Evolutionary conservation across 2,888 invertebrate species (phyloP).

Genomic region (Tetheella fluctuosa): DNA sequence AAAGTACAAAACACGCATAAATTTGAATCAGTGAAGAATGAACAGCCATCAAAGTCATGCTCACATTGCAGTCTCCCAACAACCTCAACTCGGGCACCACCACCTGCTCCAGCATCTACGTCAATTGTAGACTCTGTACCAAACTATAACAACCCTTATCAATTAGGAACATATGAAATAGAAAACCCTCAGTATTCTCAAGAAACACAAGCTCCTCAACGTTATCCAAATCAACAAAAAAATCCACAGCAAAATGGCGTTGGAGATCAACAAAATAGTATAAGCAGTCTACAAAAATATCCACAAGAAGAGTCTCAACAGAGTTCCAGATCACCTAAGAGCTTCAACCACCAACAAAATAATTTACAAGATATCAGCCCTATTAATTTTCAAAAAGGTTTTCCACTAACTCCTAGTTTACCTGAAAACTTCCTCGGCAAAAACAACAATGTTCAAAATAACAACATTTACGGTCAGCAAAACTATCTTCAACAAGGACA

Average conservation of each 20-base stretch:
- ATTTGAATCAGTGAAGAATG: conserved; percentile 42
- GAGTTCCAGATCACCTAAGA: background rate
- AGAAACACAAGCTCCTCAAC: background rate
- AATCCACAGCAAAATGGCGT: conserved; percentile 23
- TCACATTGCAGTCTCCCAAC: conserved; percentile 85
- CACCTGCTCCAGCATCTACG: conserved; percentile 26
- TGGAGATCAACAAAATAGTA: conserved; percentile 19
- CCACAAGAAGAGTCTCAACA: conserved; percentile 13
- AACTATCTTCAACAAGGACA: background rate
- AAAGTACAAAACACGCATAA: conserved; percentile 27
- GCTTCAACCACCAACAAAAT: background rate
- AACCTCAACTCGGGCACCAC: conserved; percentile 66
- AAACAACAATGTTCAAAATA: background rate
- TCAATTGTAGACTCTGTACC: background rate
- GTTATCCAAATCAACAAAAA: conserved; percentile 1
- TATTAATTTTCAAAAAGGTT: background rate
- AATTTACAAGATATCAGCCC: background rate
- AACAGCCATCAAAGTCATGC: conserved; percentile 78
- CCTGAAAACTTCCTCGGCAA: background rate
- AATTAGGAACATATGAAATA: background rate
- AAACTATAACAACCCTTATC: conserved; percentile 17
- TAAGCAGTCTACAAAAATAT: conserved; percentile 4
- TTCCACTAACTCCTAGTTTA: background rate
- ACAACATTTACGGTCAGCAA: background rate
- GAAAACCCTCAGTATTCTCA: background rate